A percentile compares a stretch with the other conserved stretches of the same genome.
These are phyloP conservation scores for Lingula anatina DNA, from an alignment of 2,888 invertebrate genomes.

Conservation along the genomic window DNA sequence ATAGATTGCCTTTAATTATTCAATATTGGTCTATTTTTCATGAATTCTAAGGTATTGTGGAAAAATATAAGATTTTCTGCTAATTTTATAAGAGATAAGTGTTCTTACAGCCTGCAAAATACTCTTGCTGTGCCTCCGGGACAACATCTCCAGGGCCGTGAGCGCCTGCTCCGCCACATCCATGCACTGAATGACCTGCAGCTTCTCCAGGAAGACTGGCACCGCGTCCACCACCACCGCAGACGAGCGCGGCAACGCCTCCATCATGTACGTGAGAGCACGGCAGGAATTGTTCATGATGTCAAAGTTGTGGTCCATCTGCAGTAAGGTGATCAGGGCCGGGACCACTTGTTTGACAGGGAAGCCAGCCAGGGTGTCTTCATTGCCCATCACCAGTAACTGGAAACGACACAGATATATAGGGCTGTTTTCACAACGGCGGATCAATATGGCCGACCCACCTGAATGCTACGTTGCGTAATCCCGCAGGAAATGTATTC, in stretches of 20 bases:
- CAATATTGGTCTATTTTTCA: no score
- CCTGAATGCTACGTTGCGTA: no score
- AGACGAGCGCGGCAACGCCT: conserved; percentile 92
- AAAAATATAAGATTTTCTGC: no score
- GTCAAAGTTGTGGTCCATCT: conserved; percentile 98
- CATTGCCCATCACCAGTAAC: conserved; percentile 97
- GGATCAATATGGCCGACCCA: no score
- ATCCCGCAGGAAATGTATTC: no score
- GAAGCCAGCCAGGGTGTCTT: conserved; percentile 96
- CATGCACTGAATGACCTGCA: conserved; percentile 96
- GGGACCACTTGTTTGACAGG: conserved; percentile 97
- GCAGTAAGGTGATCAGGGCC: conserved; percentile 82
- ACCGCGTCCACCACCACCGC: conserved; percentile 91
- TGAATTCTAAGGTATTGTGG: no score
- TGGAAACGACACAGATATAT: no score
- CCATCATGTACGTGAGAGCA: conserved; percentile 98
- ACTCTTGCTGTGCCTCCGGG: conserved; percentile 90
- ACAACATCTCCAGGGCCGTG: conserved; percentile 94
- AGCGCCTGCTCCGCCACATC: conserved; percentile 98
- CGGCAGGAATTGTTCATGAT: conserved; percentile 99
- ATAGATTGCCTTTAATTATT: no score
- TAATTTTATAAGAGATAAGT: no score
- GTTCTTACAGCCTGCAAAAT: conserved; percentile 65
- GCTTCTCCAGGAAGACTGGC: conserved; percentile 87
- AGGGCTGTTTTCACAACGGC: no score